These are phyloP conservation scores for Tricholauxania praeusta DNA, from an alignment of 2,888 invertebrate genomes.

Conservation along the genomic window DNA sequence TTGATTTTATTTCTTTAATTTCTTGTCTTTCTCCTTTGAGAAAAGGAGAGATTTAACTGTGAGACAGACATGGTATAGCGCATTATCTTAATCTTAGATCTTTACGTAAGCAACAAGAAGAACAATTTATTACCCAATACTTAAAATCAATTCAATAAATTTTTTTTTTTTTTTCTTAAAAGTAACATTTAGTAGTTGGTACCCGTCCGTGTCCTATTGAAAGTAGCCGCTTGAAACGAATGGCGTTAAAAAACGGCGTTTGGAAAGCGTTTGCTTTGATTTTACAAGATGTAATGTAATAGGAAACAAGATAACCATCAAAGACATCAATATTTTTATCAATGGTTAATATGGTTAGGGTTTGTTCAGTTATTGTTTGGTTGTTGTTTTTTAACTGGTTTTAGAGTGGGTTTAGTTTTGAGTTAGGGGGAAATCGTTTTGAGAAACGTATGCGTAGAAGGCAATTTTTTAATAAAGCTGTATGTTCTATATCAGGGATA, in stretches of 20 bases:
- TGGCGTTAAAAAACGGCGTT: too few relatives aligned
- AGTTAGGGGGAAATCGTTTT: constrained; percentile 6
- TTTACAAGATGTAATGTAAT: constrained; percentile 18
- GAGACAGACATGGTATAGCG: too few relatives aligned
- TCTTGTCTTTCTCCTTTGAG: neutral
- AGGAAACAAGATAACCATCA: constrained; percentile 12
- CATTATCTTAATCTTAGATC: too few relatives aligned
- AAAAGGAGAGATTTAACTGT: too few relatives aligned
- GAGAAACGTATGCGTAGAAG: constrained; percentile 39
- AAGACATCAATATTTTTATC: constrained; percentile 12
- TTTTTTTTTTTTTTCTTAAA: neutral
- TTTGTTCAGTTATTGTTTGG: constrained; percentile 17
- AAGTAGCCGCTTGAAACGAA: too few relatives aligned
- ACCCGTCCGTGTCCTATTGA: too few relatives aligned
- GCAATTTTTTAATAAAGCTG: constrained; percentile 29
- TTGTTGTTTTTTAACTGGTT: constrained; percentile 18
- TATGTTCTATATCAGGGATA: too few relatives aligned
- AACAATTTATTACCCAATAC: constrained; percentile 30
- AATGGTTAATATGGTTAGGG: constrained; percentile 25
- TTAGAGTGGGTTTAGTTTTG: neutral
- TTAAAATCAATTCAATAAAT: constrained; percentile 31
- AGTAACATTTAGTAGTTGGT: constrained; percentile 13
- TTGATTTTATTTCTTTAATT: constrained; percentile 28
- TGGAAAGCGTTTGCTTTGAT: constrained; percentile 21
- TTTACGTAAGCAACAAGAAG: too few relatives aligned